Evolutionary conservation across 2,113 vertebrate species (phyloP), one percentile per base, ranked within the genome.

Genomic region (Tursiops truncatus): DNA sequence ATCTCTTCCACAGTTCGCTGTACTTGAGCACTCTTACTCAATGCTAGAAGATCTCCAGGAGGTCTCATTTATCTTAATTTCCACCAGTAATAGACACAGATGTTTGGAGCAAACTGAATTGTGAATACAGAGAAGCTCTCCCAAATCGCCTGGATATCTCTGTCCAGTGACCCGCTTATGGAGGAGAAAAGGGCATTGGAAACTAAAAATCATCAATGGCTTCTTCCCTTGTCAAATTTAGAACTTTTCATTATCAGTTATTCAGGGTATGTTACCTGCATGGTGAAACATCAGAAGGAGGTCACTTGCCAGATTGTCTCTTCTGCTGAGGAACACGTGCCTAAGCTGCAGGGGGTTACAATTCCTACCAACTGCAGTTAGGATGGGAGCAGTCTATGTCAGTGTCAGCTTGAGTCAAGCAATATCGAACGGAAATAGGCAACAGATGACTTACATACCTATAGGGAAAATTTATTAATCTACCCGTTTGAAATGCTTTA

Each of bases 41-140:
- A 96, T 44, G 33, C 2, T 8, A 89, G 79, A 58, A 92, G 63
- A 94, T 81, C 77, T 94, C 26, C n/a, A 86, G 67, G 67, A 79
- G 38, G 91, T 18, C 47, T 71, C 36, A 60, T 98, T 98, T 98
- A 94, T 98, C 95, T 96, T 94, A 89, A 94, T 98, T 97, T 97
- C 81, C 97, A 50, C 93, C 50, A 36, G 89, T 70, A 98, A 87
- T 67, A 93, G 90, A 88, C 86, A 87, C 79, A 97, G 83, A 97
- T 83, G 20, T 97, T 89, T 95, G 36, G 74, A 36, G 31, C 15
- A 98, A 85, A 97, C 79, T 98, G 77, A 96, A 97, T 80, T 84
- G 92, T 50, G 53, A 96, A 97, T 95, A 53, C 83, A 15, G 79
- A 94, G 89, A 91, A 94, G 62, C 41, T 98, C 94, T 97, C 89